phyloP scores from a whole-genome alignment of 2,113 vertebrate species.

The Brachypodius melanocephalos region DNA sequence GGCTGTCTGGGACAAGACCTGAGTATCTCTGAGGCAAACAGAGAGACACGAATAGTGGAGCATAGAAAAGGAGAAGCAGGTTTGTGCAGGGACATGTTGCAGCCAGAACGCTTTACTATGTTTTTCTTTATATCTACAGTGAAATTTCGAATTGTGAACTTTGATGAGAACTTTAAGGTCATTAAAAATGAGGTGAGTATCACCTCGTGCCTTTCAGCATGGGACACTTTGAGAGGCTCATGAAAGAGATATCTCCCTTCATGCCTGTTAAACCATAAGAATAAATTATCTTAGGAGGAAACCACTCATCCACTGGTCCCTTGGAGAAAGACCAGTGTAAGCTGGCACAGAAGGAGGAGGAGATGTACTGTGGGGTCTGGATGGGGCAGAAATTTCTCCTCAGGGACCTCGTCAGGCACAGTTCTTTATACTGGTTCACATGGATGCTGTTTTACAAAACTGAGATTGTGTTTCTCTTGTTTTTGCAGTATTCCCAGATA shows the following conservation, averaged over 20 bases:
- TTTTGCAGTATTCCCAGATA: conserved; percentile 37
- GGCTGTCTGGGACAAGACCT: not conserved
- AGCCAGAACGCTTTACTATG: not conserved
- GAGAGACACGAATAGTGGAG: not conserved
- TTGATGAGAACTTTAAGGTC: conserved; percentile 32
- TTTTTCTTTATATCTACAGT: not conserved
- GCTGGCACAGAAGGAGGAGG: not conserved
- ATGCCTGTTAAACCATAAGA: not conserved
- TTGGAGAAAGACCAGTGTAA: not conserved
- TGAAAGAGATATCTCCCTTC: not conserved
- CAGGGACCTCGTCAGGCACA: not conserved
- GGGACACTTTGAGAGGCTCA: not conserved
- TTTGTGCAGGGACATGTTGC: not conserved
- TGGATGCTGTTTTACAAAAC: not conserved
- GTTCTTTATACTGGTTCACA: not conserved
- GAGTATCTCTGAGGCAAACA: not conserved
- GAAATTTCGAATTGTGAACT: conserved; percentile 44
- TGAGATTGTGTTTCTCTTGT: not conserved
- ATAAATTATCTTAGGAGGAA: not conserved
- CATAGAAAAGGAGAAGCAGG: not conserved
- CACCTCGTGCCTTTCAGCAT: not conserved
- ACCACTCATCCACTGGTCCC: not conserved
- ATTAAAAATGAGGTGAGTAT: conserved; percentile 21
- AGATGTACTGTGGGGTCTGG: not conserved
- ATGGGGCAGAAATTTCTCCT: not conserved